Percentiles rank a stretch among this genome's conserved stretches.
phyloP scores from a whole-genome alignment of 2,113 vertebrate species.

The Corythornis vintsioides region DNA sequence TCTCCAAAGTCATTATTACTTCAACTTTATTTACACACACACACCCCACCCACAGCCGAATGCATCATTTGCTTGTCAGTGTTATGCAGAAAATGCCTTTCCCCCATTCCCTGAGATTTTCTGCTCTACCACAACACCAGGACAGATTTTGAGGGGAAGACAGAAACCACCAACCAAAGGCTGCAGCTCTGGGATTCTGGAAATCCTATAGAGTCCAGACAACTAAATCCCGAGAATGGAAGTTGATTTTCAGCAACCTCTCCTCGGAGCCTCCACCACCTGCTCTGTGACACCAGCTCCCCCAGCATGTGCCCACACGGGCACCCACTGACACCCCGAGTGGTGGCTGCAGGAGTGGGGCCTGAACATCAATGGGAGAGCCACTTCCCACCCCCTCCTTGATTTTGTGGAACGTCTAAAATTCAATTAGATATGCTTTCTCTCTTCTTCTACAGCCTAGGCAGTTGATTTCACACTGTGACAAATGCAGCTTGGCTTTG shows the following conservation, averaged over 20 bases:
- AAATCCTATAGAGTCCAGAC: not conserved
- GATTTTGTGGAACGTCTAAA: not conserved
- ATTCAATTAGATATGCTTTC: conserved; percentile 20
- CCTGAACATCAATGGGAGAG: not conserved
- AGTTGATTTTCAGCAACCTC: not conserved
- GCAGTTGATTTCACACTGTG: conserved; percentile 8
- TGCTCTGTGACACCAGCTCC: not conserved
- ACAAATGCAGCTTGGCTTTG: conserved; percentile 29
- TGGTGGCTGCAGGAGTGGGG: not conserved
- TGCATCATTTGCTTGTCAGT: fast-evolving
- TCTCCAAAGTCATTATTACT: conserved; percentile 41
- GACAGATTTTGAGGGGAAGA: not conserved
- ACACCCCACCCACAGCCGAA: not conserved
- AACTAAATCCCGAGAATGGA: fast-evolving
- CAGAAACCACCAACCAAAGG: not conserved
- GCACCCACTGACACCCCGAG: fast-evolving
- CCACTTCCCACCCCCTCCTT: fast-evolving
- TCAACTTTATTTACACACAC: conserved; percentile 16
- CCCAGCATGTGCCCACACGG: not conserved
- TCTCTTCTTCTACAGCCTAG: not conserved
- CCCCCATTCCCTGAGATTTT: not conserved
- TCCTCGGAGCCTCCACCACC: not conserved
- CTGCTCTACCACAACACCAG: fast-evolving
- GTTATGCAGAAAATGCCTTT: not conserved
- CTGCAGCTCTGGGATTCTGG: not conserved